Percentiles rank a stretch among this genome's conserved stretches.
Evolutionary conservation across 92 coral and sea anemone species (phyloP).

Genomic region (Actinostola sp.): DNA sequence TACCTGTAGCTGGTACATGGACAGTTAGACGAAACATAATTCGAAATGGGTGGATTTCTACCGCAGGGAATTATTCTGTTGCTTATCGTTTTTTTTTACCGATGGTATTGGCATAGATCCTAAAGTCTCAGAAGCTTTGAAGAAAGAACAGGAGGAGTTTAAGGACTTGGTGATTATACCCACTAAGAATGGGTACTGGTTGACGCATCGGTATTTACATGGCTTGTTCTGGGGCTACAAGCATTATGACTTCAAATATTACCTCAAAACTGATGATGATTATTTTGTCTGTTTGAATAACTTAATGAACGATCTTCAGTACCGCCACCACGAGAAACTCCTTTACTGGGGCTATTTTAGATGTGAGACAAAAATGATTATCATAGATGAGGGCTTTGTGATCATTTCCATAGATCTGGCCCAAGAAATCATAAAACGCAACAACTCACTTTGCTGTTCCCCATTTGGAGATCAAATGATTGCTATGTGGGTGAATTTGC

Average conservation of each 20-base stretch:
- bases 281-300: conserved; percentile 66
- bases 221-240: conserved; percentile 55
- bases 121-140: conserved; percentile 7
- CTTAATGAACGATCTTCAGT: conserved; percentile 41
- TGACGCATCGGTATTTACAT: conserved; percentile 48
- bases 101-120: conserved; percentile 30
- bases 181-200: conserved; percentile 46
- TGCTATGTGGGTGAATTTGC: conserved; percentile 54
- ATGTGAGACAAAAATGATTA: conserved; percentile 57
- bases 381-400: conserved; percentile 66
- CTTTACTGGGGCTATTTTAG: conserved; percentile 59
- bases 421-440: conserved; percentile 43
- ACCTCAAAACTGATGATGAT: conserved; percentile 65
- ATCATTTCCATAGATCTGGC: conserved; percentile 43
- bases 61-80: conserved; percentile 40
- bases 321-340: conserved; percentile 44
- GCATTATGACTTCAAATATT: conserved; percentile 50
- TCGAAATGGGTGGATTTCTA: conserved; percentile 46
- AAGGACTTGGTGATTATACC: conserved; percentile 55
- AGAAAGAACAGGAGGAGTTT: conserved; percentile 17
- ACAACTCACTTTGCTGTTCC: conserved; percentile 52
- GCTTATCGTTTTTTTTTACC: conserved; percentile 54
- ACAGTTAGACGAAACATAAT: conserved; percentile 28
- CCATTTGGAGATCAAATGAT: conserved; percentile 68
- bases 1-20: conserved; percentile 36